Evolutionary conservation across 2,113 vertebrate species (phyloP), one percentile per base, ranked within the genome.

Genomic region (Phyllostomus hastatus): DNA sequence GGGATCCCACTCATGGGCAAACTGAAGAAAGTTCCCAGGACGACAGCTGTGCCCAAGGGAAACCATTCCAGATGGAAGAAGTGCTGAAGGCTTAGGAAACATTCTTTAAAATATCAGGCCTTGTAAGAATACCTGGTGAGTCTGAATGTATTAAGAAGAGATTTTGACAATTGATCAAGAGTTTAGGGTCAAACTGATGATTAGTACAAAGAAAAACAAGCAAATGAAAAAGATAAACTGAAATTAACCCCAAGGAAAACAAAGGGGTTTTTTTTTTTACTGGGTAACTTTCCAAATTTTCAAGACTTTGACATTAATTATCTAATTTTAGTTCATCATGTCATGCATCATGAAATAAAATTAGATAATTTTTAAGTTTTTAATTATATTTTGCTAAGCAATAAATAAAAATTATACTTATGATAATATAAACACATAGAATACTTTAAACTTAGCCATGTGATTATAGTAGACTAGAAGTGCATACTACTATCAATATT

Each of bases 211-310:
- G 33, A 87, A 90, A 15, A 10, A 70, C 33, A 94, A 88, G 41
- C 41, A 94, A 91, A 46, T 48, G 5, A 75, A 73, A 15, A 48
- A 94, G 67, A 61, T 48, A 22, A 76, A 50, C 72, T 83, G 12
- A n/a, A 38, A 90, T 64, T 78, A 87, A 82, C 17, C 43, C 46
- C 43, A 83, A 16, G 22, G 43, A 50, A 82, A 91, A 61, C 9
- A 88, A 82, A 90, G 72, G 12, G 20, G 0, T 59, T 22, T 57
- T 54, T 57, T 54, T 59, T 59, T 73, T 83, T 83, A 79, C 31
- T 57, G 79, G 59, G 82, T 50, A 94, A 76, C 31, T 93, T 95
- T 94, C 83, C 64, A n/a, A 52, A 93, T 69, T 92, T 86, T 91
- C 43, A 96, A 33, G 17, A 52, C 54, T 52, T 90, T 83, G 16